Evolutionary conservation across 2,113 vertebrate genomes (phyloP).

Genomic region (Cryptomyrus ogoouensis): DNA sequence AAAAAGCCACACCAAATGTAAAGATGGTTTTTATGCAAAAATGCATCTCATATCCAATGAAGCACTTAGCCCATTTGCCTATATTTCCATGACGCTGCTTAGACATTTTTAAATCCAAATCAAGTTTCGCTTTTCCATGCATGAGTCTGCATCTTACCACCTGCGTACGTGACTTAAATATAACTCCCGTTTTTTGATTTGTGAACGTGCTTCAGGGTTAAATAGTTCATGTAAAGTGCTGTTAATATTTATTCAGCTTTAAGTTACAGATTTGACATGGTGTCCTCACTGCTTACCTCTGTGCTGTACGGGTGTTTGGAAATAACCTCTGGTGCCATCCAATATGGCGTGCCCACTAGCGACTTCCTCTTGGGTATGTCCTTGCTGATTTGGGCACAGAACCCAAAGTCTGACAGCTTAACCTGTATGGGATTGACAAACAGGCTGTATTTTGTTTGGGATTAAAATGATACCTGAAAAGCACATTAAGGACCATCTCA

Average conservation of each 20-base stretch:
- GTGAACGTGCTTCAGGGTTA: background rate
- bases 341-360: conserved; percentile 93
- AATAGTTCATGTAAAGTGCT: background rate
- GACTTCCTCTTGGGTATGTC: conserved; percentile 96
- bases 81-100: background rate
- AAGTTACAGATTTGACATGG: background rate
- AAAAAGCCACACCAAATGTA: background rate
- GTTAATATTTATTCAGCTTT: background rate
- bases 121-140: background rate
- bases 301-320: conserved; percentile 89
- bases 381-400: conserved; percentile 98
- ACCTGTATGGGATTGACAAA: conserved; percentile 59
- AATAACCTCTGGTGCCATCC: conserved; percentile 99
- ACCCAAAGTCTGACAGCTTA: conserved; percentile 97
- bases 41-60: background rate
- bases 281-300: conserved; percentile 64
- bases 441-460: background rate
- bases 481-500: background rate
- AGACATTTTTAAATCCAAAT: background rate
- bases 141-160: background rate
- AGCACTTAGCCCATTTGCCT: background rate
- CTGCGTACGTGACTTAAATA: background rate
- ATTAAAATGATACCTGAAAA: background rate
- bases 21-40: background rate
- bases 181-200: background rate